These are phyloP conservation scores for Gobionotothen gibberifrons DNA, from an alignment of 2,797 vertebrate genomes.

Conservation along the genomic window DNA sequence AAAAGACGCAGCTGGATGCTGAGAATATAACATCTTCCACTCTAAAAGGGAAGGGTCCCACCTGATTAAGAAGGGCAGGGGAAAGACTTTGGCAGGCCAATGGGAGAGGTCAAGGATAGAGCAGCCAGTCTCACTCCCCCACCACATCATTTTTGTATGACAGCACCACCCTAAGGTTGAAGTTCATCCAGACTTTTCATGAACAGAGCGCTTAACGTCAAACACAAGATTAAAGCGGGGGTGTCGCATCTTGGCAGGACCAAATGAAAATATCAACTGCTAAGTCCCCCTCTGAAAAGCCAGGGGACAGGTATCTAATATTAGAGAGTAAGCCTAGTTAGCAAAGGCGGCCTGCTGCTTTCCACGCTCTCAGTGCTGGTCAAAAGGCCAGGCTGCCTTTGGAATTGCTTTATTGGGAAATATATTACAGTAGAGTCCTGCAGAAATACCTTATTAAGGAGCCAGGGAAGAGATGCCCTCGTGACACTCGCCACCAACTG, in stretches of 20 bases:
- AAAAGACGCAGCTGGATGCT: constrained; percentile 72
- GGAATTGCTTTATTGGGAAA: constrained; percentile 84
- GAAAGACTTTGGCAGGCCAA: constrained; percentile 84
- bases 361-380: constrained; percentile 78
- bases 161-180: constrained; percentile 87
- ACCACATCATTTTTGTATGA: constrained; percentile 85
- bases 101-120: constrained; percentile 85
- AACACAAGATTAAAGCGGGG: constrained; percentile 92
- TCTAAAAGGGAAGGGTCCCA: constrained; percentile 79
- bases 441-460: constrained; percentile 84
- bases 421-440: constrained; percentile 88
- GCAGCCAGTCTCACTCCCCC: constrained; percentile 77
- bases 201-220: constrained; percentile 90
- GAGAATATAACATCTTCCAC: constrained; percentile 67
- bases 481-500: constrained; percentile 74
- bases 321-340: constrained; percentile 88
- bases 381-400: constrained; percentile 77
- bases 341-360: constrained; percentile 80
- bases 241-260: constrained; percentile 88
- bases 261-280: constrained; percentile 93
- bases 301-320: constrained; percentile 90
- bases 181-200: constrained; percentile 91
- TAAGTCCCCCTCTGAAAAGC: constrained; percentile 88
- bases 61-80: constrained; percentile 84
- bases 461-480: constrained; percentile 80